Base-by-base conservation (phyloP, 2,797 vertebrate species). In the Jordanella pulchra region DNA sequence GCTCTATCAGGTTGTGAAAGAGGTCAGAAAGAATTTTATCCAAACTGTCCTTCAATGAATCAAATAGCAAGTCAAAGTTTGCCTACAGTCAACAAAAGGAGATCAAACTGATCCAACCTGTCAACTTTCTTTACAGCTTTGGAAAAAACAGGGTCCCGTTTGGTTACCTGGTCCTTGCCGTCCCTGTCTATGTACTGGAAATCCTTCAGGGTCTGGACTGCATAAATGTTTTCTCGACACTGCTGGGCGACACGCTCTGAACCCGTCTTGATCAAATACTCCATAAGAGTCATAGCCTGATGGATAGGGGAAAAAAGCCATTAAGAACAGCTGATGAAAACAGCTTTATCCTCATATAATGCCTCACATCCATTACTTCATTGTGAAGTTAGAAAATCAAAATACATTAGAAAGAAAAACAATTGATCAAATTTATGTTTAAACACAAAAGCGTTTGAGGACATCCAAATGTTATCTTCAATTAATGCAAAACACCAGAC, bases 251-350 rank as follows among this genome's bases (percentile, higher is more conserved):
- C 97, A 0, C 97, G 95, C 92, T 98, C 97, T 18, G 97, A 98
- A 81, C 97, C 97, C 0, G 97, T 97, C 94, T 97, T 98, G 80
- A 98, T 97, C 77, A 97, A 93, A 91, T 98, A 97, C 87, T 97
- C 97, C 96, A 97, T 97, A 84, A 98, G 93, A 51, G 97, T 97
- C 96, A 97, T 97, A 79, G 97, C 97, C 97, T 97, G 86, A 60
- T n/a, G 65, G 48, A 67, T 69, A 78, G 6, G 72, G 25, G 79
- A 65, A 75, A 23, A 79, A 70, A 69, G 27, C 53, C 77, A 61
- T 71, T 48, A 9, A 27, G 77, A n/a, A 71, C 45, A 80, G 1
- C 7, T 55, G 7, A 42, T 48, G 47, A 47, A 69, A n/a, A 1
- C 5, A 12, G 58, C 32, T 44, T 44, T 1, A 44, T 63, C 5